Base-by-base conservation (phyloP, 2,888 invertebrate species). In the Pristionchus maxplancki region DNA sequence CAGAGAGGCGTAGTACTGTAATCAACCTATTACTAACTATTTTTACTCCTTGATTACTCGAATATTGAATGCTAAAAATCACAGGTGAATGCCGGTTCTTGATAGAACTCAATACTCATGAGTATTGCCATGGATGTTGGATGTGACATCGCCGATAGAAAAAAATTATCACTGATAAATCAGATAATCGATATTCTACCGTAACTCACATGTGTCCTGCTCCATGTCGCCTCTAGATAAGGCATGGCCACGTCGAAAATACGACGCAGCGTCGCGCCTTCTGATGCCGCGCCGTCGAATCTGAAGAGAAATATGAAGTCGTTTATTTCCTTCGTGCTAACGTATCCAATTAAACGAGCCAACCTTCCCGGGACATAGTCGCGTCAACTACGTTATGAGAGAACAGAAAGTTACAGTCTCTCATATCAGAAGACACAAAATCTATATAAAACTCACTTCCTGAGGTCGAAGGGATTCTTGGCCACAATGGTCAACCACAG, bases 401-500 rank as follows among this genome's bases (percentile, higher is more conserved):
- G n/a, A n/a, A n/a, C n/a, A n/a, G n/a, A n/a, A n/a, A n/a, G n/a
- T n/a, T n/a, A n/a, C n/a, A n/a, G n/a, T n/a, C n/a, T n/a, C n/a
- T n/a, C n/a, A n/a, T n/a, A n/a, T n/a, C n/a, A n/a, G n/a, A n/a
- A n/a, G n/a, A n/a, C n/a, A n/a, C n/a, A n/a, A n/a, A n/a, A n/a
- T n/a, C n/a, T n/a, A 53, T 28, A 44, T 17, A 34, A 50, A 84
- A 48, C 44, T 53, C 17, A 93, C 87, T 90, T 89, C 81, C 89
- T 88, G 78, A 94, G 88, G 88, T 94, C 93, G 89, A 94, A 94
- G 5, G 94, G 94, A 90, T 94, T 94, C 90, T 93, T 92, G 88
- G 92, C 92, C 40, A 94, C 92, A 64, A 94, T 94, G 90, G 91
- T 91, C 13, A 94, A 90, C 94, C 94, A 94, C 44, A 92, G 89